Evolutionary conservation across 2,113 vertebrate species (phyloP).

Genomic region (Charadrius vociferus): DNA sequence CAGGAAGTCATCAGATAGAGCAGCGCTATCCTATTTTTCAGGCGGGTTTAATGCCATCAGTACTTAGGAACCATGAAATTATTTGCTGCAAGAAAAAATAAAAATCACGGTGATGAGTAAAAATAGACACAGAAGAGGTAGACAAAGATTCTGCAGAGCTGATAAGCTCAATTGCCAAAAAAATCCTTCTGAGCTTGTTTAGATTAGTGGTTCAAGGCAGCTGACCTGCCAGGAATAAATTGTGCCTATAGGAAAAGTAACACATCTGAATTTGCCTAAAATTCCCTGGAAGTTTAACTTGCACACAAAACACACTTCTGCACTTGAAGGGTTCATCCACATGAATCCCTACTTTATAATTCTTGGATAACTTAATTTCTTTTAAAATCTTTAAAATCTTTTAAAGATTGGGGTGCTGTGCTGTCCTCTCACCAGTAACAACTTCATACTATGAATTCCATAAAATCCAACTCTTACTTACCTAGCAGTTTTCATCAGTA

Average conservation of each 20-base stretch:
- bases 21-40: neutral
- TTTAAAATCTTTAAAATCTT: neutral
- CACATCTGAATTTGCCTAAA: neutral
- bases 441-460: accelerated
- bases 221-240: neutral
- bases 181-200: neutral
- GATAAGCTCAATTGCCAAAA: neutral
- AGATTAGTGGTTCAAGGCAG: neutral
- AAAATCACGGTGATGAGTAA: neutral
- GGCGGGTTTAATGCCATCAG: neutral
- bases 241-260: neutral
- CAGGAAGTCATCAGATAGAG: constrained; percentile 36
- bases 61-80: constrained; percentile 15
- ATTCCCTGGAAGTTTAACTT: neutral
- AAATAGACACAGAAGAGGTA: constrained; percentile 5
- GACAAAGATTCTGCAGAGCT: neutral
- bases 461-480: neutral
- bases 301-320: neutral
- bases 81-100: neutral
- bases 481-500: neutral
- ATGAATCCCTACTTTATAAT: neutral
- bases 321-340: neutral
- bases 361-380: neutral
- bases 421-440: neutral
- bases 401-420: neutral